Evolutionary conservation across 2,888 invertebrate species (phyloP).

Genomic region (Xestoiulus laeticollis): DNA sequence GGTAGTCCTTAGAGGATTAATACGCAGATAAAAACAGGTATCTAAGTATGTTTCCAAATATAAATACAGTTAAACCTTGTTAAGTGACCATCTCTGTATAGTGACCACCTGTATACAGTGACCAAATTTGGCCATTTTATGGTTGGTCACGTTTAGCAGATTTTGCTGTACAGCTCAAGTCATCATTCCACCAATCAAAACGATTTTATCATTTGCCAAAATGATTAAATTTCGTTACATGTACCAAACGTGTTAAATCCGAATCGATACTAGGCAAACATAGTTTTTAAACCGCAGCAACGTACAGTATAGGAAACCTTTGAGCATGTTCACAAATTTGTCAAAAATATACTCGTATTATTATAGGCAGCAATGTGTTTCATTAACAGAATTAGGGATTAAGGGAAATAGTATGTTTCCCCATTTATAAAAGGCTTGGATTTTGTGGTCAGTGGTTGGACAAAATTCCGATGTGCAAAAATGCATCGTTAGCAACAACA

Average conservation of each 20-base stretch:
- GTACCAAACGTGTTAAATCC: background rate
- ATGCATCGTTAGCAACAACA: conserved; percentile 18
- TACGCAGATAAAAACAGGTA: too few species aligned
- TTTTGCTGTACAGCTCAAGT: background rate
- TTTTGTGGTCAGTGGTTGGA: background rate
- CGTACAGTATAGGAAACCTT: background rate
- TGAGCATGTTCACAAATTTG: background rate
- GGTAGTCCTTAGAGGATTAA: too few species aligned
- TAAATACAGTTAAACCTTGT: too few species aligned
- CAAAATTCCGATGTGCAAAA: conserved; percentile 4
- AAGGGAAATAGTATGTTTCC: background rate
- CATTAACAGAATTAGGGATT: background rate
- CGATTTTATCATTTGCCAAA: background rate
- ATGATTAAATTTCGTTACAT: background rate
- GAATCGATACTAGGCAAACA: background rate
- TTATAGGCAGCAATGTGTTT: background rate
- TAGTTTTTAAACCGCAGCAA: background rate
- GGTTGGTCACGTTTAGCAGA: too few species aligned
- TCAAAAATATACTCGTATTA: background rate
- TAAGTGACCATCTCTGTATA: too few species aligned
- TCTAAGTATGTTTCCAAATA: too few species aligned
- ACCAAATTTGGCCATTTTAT: too few species aligned
- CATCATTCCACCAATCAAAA: background rate
- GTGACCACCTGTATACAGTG: too few species aligned
- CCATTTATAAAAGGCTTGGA: background rate